Base-by-base conservation (phyloP, 2,113 vertebrate species). In the Crotophaga sulcirostris region DNA sequence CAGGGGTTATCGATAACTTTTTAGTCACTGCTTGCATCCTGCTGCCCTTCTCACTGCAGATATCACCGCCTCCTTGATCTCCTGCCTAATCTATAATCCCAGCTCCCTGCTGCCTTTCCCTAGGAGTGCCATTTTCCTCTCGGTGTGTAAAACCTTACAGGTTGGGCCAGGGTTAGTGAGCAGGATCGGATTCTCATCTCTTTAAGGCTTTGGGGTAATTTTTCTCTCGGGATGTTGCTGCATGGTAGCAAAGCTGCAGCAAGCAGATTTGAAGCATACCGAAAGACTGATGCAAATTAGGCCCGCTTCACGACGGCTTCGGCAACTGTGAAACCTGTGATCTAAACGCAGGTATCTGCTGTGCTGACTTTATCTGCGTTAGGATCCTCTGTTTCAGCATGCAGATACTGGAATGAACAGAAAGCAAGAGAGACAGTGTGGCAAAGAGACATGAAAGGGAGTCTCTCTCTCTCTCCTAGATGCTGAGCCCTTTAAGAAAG, bases 261-360 rank as follows among this genome's bases (percentile, higher is more conserved):
- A 16, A 49, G 89, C 52, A 54, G 80, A 31, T 74, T 80, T 72
- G 85, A 83, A 58, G 80, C 87, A 42, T 63, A 74, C 38, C 3
- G 29, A 92, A 84, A 86, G 60, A 38, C 49, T 34, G 19, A 96
- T 96, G 90, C 87, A 90, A 91, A 96, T 82, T 18, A 56, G 84
- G 34, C 31, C 17, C 0, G 6, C 81, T 77, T 90, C 91, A 68
- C 24, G 86, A 93, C 34, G 3, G 68, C 86, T 82, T 79, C n/a
- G 11, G 13, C 89, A 70, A 45, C 90, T 91, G 84, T 91, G 93
- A 89, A 90, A 91, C 69, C 79, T 92, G 44, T 70, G 83, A 87
- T 82, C 83, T 66, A 8, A 96, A 59, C 2, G 1, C 78, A 84
- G 54, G 68, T 92, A 49, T 92, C 76, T 92, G 80, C 90, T 52